Conservation (phyloP, 2,888 invertebrate genomes). For the Melolontha melolontha region DNA sequence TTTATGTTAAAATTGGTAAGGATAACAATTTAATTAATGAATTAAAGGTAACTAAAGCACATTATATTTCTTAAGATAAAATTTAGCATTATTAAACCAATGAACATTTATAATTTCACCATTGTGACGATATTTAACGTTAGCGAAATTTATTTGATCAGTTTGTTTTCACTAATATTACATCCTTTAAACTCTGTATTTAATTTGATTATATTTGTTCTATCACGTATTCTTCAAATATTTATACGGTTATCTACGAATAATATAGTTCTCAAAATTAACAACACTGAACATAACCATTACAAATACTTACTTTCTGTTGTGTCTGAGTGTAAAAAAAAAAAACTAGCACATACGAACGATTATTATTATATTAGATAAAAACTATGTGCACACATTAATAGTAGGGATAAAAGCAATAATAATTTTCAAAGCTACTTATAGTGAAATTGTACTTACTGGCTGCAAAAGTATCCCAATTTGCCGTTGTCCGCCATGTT, state of each 20-base stretch:
- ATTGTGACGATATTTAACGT: no score
- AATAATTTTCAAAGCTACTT: not conserved
- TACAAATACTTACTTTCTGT: slow-evolving; percentile 21
- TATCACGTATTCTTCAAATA: not conserved
- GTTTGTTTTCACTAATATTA: no score
- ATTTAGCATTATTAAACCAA: no score
- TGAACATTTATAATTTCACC: no score
- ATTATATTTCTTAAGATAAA: no score
- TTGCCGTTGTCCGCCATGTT: slow-evolving; percentile 45
- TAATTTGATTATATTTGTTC: no score
- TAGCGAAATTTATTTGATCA: no score
- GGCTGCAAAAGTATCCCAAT: slow-evolving; percentile 43
- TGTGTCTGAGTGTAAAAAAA: not conserved
- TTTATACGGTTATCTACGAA: not conserved
- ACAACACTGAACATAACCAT: slow-evolving; percentile 31
- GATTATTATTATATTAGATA: slow-evolving; percentile 4
- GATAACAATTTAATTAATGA: no score
- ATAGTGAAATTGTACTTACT: slow-evolving; percentile 36
- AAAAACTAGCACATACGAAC: not conserved
- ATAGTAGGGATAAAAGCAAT: slow-evolving; percentile 20
- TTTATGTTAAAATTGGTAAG: no score
- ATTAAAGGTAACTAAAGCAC: no score
- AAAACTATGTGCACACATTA: slow-evolving; percentile 24
- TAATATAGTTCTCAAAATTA: slow-evolving; percentile 10
- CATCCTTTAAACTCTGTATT: no score